These are phyloP conservation scores for Pollenia griseotomentosa DNA, from an alignment of 2,888 invertebrate genomes.

Conservation along the genomic window DNA sequence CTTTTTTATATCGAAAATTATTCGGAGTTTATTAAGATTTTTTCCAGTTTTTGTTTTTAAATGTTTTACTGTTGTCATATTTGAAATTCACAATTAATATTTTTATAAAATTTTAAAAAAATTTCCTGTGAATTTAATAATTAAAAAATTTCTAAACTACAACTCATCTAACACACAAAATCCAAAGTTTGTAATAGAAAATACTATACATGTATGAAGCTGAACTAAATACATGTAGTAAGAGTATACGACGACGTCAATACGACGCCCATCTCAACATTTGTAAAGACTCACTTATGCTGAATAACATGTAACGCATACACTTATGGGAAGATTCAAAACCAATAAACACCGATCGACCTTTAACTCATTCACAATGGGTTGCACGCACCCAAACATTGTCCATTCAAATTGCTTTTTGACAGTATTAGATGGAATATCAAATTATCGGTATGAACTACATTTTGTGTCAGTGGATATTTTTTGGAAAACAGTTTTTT, in stretches of 20 bases:
- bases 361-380: conserved; percentile 57
- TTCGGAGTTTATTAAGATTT: too few species aligned
- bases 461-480: conserved; percentile 12
- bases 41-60: not conserved
- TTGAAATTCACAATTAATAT: conserved; percentile 16
- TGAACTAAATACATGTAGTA: not conserved
- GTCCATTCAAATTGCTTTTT: conserved; percentile 39
- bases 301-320: not conserved
- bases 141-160: not conserved
- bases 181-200: not conserved
- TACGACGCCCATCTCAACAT: conserved; percentile 34
- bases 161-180: not conserved
- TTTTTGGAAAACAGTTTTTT: not conserved
- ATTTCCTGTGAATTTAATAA: not conserved
- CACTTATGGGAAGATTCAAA: not conserved
- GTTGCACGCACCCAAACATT: conserved; percentile 62
- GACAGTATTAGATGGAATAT: conserved; percentile 45
- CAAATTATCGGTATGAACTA: conserved; percentile 45
- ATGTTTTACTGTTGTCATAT: not conserved
- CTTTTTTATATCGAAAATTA: too few species aligned
- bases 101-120: conserved; percentile 23
- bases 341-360: conserved; percentile 26
- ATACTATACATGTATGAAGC: not conserved
- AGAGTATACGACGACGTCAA: conserved; percentile 23
- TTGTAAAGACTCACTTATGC: not conserved